Percentiles rank a stretch among this genome's conserved stretches.
These are phyloP conservation scores for Alectoris magna DNA, from an alignment of 2,797 vertebrate genomes.

Conservation along the genomic window DNA sequence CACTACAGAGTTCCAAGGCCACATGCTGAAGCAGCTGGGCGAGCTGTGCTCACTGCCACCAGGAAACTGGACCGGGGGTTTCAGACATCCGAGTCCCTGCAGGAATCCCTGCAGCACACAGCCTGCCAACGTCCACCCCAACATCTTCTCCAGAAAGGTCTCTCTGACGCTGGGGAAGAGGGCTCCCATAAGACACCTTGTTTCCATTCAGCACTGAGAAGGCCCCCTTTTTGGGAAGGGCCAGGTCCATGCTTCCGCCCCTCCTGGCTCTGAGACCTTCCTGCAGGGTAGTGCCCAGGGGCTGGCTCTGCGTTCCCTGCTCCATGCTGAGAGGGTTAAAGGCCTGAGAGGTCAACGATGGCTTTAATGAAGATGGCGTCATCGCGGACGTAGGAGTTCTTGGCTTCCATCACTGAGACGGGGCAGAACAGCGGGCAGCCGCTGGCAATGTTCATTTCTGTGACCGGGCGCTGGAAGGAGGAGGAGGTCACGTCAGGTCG, in stretches of 20 bases:
- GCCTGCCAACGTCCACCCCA: not conserved
- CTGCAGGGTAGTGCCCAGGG: conserved; percentile 9
- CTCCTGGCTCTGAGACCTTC: not conserved
- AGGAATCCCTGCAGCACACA: not conserved
- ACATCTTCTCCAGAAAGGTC: not conserved
- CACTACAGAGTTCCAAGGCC: not conserved
- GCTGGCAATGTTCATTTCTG: conserved; percentile 98
- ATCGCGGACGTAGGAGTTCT: conserved; percentile 92
- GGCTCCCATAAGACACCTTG: not conserved
- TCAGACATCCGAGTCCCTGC: not conserved
- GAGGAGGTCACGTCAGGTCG: conserved; percentile 93
- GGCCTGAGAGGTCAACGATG: conserved; percentile 95
- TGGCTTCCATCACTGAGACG: conserved; percentile 89
- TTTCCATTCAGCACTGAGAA: not conserved
- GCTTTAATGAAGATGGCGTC: conserved; percentile 98
- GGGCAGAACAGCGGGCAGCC: conserved; percentile 98
- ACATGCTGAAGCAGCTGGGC: not conserved
- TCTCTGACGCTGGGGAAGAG: not conserved
- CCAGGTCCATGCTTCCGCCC: not conserved
- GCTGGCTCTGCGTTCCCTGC: conserved; percentile 1
- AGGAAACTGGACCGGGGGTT: not conserved
- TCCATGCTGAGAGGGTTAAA: conserved; percentile 74
- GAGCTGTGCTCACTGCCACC: not conserved
- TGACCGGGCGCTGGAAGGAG: conserved; percentile 94
- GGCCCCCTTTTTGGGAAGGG: not conserved